A percentile compares a stretch with the other conserved stretches of the same genome.
These are phyloP conservation scores for Erythrocercus mccallii DNA, from an alignment of 2,113 vertebrate species.

Conservation along the genomic window DNA sequence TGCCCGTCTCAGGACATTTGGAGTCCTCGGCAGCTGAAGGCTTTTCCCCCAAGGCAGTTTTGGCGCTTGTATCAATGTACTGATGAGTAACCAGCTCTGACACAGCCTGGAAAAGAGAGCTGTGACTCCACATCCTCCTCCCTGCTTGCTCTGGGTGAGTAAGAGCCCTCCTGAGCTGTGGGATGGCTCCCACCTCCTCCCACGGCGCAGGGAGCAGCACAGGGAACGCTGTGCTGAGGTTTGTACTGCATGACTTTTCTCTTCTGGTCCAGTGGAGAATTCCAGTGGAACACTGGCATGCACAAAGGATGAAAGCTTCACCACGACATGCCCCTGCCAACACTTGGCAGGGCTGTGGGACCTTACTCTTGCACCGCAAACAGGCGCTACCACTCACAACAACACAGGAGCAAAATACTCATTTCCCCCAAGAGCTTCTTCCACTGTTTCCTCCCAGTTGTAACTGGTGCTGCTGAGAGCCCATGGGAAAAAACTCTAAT, in stretches of 20 bases:
- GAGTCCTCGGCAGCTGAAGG: not conserved
- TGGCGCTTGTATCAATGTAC: not conserved
- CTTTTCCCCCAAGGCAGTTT: not conserved
- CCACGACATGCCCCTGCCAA: not conserved
- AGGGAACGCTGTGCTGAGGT: not conserved
- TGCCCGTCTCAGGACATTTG: not conserved
- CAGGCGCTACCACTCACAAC: not conserved
- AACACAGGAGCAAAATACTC: not conserved
- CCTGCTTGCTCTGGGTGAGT: not conserved
- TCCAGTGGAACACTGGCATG: not conserved
- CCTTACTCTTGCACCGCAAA: not conserved
- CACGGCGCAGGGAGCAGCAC: not conserved
- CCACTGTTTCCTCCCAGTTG: slow-evolving; percentile 19
- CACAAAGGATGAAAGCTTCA: slow-evolving; percentile 40
- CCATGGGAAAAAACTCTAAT: slow-evolving; percentile 44
- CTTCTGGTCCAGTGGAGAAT: not conserved
- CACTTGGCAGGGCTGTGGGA: slow-evolving; percentile 9
- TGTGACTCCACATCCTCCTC: not conserved
- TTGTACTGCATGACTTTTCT: not conserved
- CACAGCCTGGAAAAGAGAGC: not conserved
- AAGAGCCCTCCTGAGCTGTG: not conserved
- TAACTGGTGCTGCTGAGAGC: slow-evolving; percentile 17
- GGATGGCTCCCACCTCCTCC: not conserved
- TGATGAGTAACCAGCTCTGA: slow-evolving; percentile 20
- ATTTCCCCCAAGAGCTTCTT: not conserved